These are phyloP conservation scores for Malacosoma neustria DNA, from an alignment of 2,888 invertebrate genomes.

Conservation along the genomic window DNA sequence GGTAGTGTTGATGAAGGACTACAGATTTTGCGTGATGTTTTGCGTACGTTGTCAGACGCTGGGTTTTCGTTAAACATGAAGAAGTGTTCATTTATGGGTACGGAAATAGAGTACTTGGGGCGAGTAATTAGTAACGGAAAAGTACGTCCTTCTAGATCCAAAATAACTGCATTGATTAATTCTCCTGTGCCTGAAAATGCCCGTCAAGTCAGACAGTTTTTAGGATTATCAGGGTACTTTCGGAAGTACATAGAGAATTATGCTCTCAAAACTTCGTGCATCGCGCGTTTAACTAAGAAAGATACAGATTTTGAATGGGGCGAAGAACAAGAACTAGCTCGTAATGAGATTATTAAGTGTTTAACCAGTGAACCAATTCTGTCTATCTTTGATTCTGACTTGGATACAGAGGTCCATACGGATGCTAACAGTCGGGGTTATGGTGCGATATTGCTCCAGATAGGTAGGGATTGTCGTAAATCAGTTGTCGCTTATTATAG, in stretches of 20 bases:
- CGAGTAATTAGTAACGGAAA: constrained; percentile 9
- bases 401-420: constrained; percentile 5
- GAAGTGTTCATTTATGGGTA: constrained; percentile 8
- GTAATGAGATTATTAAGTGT: constrained; percentile 5
- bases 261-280: constrained; percentile 6
- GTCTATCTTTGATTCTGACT: constrained; percentile 11
- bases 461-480: neutral
- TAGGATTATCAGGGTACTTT: constrained; percentile 1
- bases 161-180: constrained; percentile 9
- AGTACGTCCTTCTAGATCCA: too few species aligned
- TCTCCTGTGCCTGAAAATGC: constrained; percentile 2
- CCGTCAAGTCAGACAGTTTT: constrained; percentile 1
- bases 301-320: constrained; percentile 7
- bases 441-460: constrained; percentile 1
- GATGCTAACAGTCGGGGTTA: constrained; percentile 2
- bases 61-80: constrained; percentile 9
- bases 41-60: constrained; percentile 4
- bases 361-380: constrained; percentile 11
- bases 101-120: constrained; percentile 8
- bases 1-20: constrained; percentile 4
- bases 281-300: constrained; percentile 7
- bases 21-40: constrained; percentile 9
- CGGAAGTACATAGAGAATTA: neutral
- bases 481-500: constrained; percentile 2
- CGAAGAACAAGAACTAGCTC: constrained; percentile 4